Evolutionary conservation across 1,140 invertebrate species (phyloP).

Genomic region (Cotesia typhae): DNA sequence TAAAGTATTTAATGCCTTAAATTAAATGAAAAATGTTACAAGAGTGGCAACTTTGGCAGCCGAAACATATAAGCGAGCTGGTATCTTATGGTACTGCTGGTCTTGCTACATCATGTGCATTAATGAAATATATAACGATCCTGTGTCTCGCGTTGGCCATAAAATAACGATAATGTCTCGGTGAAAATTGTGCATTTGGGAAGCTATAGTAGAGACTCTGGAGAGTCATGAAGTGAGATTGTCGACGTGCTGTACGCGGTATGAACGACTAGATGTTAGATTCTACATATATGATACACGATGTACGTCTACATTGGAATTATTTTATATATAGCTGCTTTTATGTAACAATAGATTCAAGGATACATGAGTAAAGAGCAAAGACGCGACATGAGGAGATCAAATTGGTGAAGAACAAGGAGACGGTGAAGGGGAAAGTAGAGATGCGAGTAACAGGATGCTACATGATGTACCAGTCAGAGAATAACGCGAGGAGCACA

Average conservation of each 20-base stretch:
- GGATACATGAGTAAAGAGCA: no score
- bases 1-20: constrained; percentile 15
- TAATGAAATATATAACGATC: constrained; percentile 7
- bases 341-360: no score
- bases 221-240: constrained; percentile 21
- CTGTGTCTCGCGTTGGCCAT: constrained; percentile 26
- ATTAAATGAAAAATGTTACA: constrained; percentile 14
- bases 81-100: background rate
- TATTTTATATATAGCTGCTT: no score
- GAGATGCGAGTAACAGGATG: background rate
- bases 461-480: background rate
- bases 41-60: constrained; percentile 2
- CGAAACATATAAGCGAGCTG: constrained; percentile 1
- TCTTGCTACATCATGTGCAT: background rate
- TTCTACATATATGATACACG: background rate
- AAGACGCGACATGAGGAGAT: no score
- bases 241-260: constrained; percentile 12
- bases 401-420: background rate
- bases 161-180: constrained; percentile 36
- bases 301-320: no score
- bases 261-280: constrained; percentile 8
- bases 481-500: background rate
- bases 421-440: background rate
- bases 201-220: background rate
- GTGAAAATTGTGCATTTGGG: constrained; percentile 35